Conservation (phyloP, 2,888 invertebrate species). For the Eupeodes latifasciatus region DNA sequence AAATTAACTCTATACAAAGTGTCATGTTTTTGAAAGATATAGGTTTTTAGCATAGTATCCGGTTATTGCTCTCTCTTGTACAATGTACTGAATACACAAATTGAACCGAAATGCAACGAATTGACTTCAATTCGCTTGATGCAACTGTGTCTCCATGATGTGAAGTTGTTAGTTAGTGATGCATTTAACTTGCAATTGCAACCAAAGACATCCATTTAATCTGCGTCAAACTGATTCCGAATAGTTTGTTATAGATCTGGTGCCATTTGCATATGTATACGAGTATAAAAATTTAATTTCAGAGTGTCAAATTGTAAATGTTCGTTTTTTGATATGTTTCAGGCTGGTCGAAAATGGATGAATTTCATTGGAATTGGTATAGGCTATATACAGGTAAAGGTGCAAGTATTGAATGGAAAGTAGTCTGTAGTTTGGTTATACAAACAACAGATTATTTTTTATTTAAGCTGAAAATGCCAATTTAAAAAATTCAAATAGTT, state of each 20-base stretch:
- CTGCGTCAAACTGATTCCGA: background rate
- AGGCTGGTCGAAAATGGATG: background rate
- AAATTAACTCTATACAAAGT: too few relatives aligned
- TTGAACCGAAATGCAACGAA: slow-evolving; percentile 12
- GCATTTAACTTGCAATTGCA: background rate
- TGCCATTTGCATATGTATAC: too few relatives aligned
- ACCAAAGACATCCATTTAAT: background rate
- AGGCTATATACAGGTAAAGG: too few relatives aligned
- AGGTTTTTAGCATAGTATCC: too few relatives aligned
- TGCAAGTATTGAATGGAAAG: too few relatives aligned
- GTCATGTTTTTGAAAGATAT: too few relatives aligned
- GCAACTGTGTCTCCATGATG: background rate
- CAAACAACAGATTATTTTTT: background rate
- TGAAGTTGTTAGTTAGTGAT: background rate
- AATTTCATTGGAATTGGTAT: background rate
- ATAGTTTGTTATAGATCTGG: background rate
- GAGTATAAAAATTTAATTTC: background rate
- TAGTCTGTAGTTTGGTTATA: background rate
- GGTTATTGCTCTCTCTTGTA: too few relatives aligned
- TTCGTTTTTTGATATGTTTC: slow-evolving; percentile 7
- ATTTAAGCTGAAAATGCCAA: background rate
- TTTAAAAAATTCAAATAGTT: background rate
- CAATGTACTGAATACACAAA: background rate
- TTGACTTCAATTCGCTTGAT: slow-evolving; percentile 10
- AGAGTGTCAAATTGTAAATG: slow-evolving; percentile 7